Evolutionary conservation across 2,113 vertebrate genomes (phyloP).

Genomic region (Uropsilus gracilis): DNA sequence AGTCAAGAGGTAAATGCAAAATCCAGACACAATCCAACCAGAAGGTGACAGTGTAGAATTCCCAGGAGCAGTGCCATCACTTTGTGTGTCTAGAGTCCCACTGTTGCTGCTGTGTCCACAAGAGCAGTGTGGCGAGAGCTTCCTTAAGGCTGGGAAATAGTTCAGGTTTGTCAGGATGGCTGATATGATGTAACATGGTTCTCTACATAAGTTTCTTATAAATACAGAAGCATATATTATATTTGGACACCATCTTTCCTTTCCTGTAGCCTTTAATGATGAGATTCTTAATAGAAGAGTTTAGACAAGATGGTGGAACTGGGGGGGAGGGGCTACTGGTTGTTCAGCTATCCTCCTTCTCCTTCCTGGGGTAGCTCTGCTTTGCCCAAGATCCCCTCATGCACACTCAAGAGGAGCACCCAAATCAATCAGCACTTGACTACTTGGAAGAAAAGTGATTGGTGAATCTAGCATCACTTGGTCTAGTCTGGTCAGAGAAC

Average conservation of each 20-base stretch:
- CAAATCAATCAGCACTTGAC: background rate
- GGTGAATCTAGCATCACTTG: background rate
- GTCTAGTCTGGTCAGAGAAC: background rate
- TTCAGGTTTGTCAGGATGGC: background rate
- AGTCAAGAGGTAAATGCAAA: background rate
- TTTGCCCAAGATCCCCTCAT: background rate
- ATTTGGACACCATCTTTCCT: background rate
- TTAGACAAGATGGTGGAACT: background rate
- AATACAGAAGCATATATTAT: background rate
- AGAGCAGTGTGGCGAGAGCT: too few species aligned
- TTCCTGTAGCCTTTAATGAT: background rate
- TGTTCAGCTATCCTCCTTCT: background rate
- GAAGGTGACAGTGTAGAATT: background rate
- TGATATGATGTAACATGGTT: background rate
- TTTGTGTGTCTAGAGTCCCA: background rate
- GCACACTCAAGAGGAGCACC: background rate
- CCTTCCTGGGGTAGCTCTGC: background rate
- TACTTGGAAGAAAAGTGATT: too few species aligned
- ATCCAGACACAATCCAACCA: background rate
- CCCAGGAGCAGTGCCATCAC: background rate
- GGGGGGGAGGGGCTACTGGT: background rate
- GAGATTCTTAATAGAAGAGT: too few species aligned
- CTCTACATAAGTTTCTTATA: background rate
- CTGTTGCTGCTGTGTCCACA: background rate
- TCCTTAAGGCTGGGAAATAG: too few species aligned